phyloP scores from a whole-genome alignment of 2,113 vertebrate genomes.

The Plectropomus leopardus region DNA sequence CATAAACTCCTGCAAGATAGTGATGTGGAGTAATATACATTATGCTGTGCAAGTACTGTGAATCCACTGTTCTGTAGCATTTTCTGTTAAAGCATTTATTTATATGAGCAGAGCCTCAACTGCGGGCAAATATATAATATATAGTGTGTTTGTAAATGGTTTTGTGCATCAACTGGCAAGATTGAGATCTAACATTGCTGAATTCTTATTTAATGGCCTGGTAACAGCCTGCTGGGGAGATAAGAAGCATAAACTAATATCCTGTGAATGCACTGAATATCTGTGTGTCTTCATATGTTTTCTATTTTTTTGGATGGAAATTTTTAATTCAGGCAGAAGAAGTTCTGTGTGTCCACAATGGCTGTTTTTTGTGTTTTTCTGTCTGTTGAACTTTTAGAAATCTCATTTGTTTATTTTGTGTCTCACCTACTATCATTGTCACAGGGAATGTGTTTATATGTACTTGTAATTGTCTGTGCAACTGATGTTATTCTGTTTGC shows the following conservation, averaged over 20 bases:
- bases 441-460: too few relatives aligned
- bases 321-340: neutral
- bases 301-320: neutral
- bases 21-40: neutral
- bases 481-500: too few relatives aligned
- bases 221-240: neutral
- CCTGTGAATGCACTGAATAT: neutral
- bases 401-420: too few relatives aligned
- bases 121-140: neutral
- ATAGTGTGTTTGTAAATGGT: neutral
- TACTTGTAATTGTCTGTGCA: too few relatives aligned
- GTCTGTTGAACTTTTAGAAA: too few relatives aligned
- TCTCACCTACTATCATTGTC: too few relatives aligned
- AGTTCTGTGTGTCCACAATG: too few relatives aligned
- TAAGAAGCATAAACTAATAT: neutral
- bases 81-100: neutral
- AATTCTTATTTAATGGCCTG: neutral
- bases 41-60: neutral
- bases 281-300: neutral
- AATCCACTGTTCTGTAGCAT: neutral
- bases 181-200: neutral
- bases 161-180: neutral
- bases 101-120: neutral
- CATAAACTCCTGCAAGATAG: neutral
- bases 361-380: too few relatives aligned